Conservation (phyloP, 1,140 invertebrate species). For the Ladona fulva region DNA sequence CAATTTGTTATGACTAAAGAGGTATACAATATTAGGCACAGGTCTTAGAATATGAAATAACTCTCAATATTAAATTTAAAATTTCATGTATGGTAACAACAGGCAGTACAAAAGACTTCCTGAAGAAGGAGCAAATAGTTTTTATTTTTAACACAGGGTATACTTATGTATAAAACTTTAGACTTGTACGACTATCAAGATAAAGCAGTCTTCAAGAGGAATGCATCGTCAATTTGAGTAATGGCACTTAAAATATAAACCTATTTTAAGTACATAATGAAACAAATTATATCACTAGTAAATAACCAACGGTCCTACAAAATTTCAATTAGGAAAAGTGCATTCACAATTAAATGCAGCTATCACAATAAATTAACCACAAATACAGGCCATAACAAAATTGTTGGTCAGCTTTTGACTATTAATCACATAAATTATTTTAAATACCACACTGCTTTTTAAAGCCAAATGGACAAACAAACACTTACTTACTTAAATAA, state of each 20-base stretch:
- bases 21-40: slow-evolving; percentile 6
- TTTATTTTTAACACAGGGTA: background rate
- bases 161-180: background rate
- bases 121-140: background rate
- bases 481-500: background rate
- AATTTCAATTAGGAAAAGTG: background rate
- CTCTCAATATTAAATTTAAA: background rate
- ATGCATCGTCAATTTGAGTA: background rate
- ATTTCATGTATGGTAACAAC: background rate
- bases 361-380: background rate
- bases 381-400: background rate
- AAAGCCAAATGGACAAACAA: background rate
- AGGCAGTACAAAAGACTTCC: background rate
- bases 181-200: background rate
- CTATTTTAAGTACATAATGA: background rate
- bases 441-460: background rate
- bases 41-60: background rate
- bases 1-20: background rate
- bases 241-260: background rate
- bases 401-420: background rate
- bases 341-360: background rate
- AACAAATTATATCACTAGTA: background rate
- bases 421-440: background rate
- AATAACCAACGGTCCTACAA: background rate
- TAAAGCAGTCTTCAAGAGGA: background rate